Conservation (phyloP, 2,888 invertebrate species). For the Mesorhabditis belari region DNA sequence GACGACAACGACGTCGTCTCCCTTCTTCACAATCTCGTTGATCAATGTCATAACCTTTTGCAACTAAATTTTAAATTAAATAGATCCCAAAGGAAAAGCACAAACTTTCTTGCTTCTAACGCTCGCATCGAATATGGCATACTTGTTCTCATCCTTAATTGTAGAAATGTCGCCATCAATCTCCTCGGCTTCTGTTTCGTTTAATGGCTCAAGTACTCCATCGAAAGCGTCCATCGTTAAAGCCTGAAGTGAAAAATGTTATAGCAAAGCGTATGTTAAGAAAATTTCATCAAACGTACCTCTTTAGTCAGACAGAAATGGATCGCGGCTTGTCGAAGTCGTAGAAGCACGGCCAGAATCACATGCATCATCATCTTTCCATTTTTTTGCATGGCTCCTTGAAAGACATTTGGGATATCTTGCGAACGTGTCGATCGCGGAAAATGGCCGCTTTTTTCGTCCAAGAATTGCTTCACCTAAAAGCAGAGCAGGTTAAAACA, state of each 20-base stretch:
- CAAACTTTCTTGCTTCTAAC: background rate
- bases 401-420: background rate
- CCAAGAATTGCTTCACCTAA: background rate
- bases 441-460: background rate
- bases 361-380: conserved; percentile 17
- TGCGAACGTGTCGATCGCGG: background rate
- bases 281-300: conserved; percentile 4
- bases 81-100: background rate
- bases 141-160: background rate
- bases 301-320: conserved; percentile 75
- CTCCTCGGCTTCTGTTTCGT: conserved; percentile 4
- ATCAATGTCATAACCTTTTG: conserved; percentile 18
- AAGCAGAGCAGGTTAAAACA: background rate
- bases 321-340: conserved; percentile 80
- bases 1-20: conserved; percentile 63
- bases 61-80: conserved; percentile 10
- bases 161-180: conserved; percentile 1
- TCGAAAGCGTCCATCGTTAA: conserved; percentile 45
- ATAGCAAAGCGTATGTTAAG: background rate
- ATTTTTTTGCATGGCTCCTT: background rate
- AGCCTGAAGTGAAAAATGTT: conserved; percentile 11
- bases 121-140: background rate
- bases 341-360: conserved; percentile 69
- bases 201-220: conserved; percentile 21
- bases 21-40: conserved; percentile 13